Evolutionary conservation across 2,888 invertebrate genomes (phyloP), one percentile per base, ranked within the genome.

Genomic region (Carcina quercana): DNA sequence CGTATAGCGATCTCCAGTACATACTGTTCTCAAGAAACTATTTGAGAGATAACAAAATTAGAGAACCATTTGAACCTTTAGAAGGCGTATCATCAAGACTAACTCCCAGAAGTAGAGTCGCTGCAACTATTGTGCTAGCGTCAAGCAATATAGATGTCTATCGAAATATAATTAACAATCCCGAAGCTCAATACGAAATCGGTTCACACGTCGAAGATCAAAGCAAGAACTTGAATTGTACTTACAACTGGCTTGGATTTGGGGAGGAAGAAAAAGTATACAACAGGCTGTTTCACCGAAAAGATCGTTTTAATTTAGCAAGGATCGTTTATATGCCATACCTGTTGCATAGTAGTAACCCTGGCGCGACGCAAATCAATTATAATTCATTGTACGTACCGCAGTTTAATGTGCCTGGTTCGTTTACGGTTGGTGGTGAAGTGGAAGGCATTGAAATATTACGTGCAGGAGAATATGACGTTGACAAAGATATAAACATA

Each of bases 161-260:
- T 51, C 87, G 98, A 37, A 99, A 99, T 69, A 94, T 96, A 37
- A 89, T 98, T 21, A 90, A 94, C 37, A 98, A 99, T 72, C 91
- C 91, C 1, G 91, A 91, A 42, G 96, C 98, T 0, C 88, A 89
- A 32, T 97, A 96, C 63, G 98, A 99, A 82, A 91, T 99, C 27
- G 97, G 97, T 0, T 97, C 97, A 0, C 98, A 98, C 56, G 86
- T 98, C 11, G 91, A 93, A 56, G 97, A 98, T 63, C 98, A 97
- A 62, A 96, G 97, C 55, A 92, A 94, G 79, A 83, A 89, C 11
- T 91, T 99, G n/a, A 95, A 97, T 62, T 97, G 96, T 47, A 93
- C 95, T 0, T 94, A 88, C 61, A 99, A 99, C 62, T 98, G 96
- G 94, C 87, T 98, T 51, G 96, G 97, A 3, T 89, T 84, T 40